Percentiles rank a stretch among this genome's conserved stretches.
Evolutionary conservation across 2,888 invertebrate genomes (phyloP).

Genomic region (Mythimna impura): DNA sequence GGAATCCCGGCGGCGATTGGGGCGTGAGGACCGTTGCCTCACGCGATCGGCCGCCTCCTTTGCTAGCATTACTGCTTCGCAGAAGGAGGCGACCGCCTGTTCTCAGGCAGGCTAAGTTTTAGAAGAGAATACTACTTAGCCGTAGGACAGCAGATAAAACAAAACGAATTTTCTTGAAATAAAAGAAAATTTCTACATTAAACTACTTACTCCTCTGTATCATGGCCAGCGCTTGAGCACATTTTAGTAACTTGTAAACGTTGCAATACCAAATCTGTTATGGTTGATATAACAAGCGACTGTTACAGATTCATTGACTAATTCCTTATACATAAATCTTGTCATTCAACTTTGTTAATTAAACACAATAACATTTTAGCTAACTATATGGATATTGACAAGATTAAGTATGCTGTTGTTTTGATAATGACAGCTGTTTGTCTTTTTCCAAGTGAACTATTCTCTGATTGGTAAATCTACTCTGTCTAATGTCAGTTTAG

Average conservation of each 20-base stretch:
- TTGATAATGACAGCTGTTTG: conserved; percentile 29
- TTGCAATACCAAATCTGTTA: conserved; percentile 56
- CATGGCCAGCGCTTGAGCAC: conserved; percentile 14
- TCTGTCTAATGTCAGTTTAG: background rate
- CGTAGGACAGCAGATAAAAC: background rate
- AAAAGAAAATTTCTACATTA: background rate
- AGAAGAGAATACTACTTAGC: too few species aligned
- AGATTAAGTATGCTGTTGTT: conserved; percentile 28
- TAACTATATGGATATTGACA: conserved; percentile 39
- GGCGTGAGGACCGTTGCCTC: too few species aligned
- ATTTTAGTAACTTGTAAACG: conserved; percentile 56
- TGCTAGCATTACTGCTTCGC: too few species aligned
- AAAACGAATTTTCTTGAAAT: background rate
- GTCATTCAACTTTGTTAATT: conserved; percentile 49
- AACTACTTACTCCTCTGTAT: conserved; percentile 17
- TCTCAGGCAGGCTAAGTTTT: too few species aligned
- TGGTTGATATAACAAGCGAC: conserved; percentile 45
- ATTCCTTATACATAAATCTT: conserved; percentile 55
- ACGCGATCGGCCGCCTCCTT: too few species aligned
- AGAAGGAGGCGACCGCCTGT: too few species aligned
- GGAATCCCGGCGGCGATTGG: too few species aligned
- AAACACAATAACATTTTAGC: conserved; percentile 43
- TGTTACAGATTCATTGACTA: conserved; percentile 59
- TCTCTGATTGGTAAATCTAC: conserved; percentile 10
- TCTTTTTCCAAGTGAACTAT: conserved; percentile 18